Evolutionary conservation across 2,888 invertebrate species (phyloP).

Genomic region (Saturnia pavonia): DNA sequence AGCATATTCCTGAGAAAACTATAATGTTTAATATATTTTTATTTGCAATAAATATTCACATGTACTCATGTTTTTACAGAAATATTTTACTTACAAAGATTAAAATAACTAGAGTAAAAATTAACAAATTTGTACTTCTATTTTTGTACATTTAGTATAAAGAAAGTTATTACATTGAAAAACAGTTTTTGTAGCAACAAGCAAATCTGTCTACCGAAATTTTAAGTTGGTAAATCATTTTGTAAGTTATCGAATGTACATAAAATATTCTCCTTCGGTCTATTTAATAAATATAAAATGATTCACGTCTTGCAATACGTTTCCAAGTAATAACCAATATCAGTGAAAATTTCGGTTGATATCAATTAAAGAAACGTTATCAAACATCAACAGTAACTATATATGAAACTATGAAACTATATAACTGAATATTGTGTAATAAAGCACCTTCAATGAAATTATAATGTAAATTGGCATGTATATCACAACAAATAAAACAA

Average conservation of each 20-base stretch:
- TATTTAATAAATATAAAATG: not conserved
- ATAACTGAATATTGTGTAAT: constrained; percentile 13
- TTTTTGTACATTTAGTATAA: not conserved
- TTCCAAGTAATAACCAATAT: not conserved
- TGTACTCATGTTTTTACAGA: not conserved
- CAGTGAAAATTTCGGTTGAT: not conserved
- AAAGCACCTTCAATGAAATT: constrained; percentile 14
- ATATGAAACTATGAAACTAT: not conserved
- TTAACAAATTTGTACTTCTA: not conserved
- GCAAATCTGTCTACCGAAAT: not conserved
- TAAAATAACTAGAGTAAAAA: not conserved
- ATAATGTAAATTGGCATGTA: constrained; percentile 43
- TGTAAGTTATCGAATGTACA: not conserved
- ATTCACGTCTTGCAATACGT: not conserved
- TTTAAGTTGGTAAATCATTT: not conserved
- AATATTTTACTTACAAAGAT: not conserved
- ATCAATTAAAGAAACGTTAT: constrained; percentile 3
- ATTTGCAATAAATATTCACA: not conserved
- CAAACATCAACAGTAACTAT: not conserved
- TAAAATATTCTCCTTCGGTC: not conserved
- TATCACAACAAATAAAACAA: constrained; percentile 75
- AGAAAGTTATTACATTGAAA: not conserved
- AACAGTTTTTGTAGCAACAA: not conserved
- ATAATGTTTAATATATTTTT: not conserved
- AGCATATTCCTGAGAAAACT: too few species aligned